Base-by-base conservation (phyloP, 1,140 invertebrate species). In the Homalodisca vitripennis region DNA sequence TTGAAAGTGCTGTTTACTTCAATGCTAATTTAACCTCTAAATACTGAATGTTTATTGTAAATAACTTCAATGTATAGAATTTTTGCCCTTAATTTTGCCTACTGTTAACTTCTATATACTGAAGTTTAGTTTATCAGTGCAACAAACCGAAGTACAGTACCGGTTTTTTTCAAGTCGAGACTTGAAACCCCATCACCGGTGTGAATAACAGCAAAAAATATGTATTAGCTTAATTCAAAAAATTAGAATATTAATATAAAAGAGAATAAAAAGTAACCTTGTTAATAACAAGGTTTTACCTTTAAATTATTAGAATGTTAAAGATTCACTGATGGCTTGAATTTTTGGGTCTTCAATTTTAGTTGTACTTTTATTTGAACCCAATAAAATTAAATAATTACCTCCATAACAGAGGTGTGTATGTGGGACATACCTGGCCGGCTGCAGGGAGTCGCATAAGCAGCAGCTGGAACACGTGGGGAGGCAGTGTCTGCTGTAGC, bases 401-500 rank as follows among this genome's bases (percentile, higher is more conserved):
- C 34, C 6, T 6, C 34, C 6, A 41, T 17, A 10, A 41, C 34
- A 10, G 6, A 41, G 34, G 34, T 41, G 17, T 10, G 34, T 41
- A 53, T 17, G 27, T 32, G 20, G 53, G 31, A 24, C 53, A 41
- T 71, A 85, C 82, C 81, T 88, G 83, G 48, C 83, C 82, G 68
- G 86, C 82, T 32, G 80, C 72, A 17, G 94, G 93, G 73, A 98
- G 82, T 80, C 91, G 87, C 76, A 95, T 88, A 62, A 97, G 81
- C 13, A 98, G 84, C 74, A 95, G 80, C 70, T 92, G 88, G 85
- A 97, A 98, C 75, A 96, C 90, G 78, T 93, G 89, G 32, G 94
- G 91, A 70, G 96, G 94, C 76, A 98, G 84, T 65, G 95, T 97
- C 80, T 96, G 93, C 80, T 97, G 92, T n/a, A 98, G 82, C 66